Percentiles rank a stretch among this genome's conserved stretches.
These are phyloP conservation scores for Halictus quadricinctus DNA, from an alignment of 2,888 invertebrate species.

Conservation along the genomic window DNA sequence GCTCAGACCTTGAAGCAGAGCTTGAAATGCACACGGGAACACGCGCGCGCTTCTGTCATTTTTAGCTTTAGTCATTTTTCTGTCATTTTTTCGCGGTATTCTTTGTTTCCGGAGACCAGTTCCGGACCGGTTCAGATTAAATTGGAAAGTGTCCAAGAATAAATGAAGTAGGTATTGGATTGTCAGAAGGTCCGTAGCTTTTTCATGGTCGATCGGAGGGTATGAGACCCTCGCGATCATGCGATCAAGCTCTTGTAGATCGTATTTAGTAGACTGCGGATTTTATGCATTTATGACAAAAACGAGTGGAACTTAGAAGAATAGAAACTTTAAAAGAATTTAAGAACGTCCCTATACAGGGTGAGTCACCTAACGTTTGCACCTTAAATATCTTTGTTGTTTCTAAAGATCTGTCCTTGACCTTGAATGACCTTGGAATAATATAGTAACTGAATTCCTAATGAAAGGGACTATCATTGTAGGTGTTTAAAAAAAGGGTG, in stretches of 20 bases:
- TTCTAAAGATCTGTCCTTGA: no score
- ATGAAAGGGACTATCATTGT: no score
- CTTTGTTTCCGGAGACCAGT: neutral
- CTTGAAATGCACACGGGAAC: neutral
- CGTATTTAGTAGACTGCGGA: neutral
- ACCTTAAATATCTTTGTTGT: no score
- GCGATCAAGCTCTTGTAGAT: neutral
- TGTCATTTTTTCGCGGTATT: neutral
- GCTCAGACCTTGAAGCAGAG: slow-evolving; percentile 88
- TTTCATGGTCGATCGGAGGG: neutral
- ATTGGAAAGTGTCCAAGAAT: slow-evolving; percentile 7
- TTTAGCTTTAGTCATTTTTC: no score
- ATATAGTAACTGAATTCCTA: no score
- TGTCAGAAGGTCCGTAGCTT: neutral
- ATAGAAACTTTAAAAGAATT: neutral
- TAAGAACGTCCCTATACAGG: no score
- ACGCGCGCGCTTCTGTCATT: neutral
- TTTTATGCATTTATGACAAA: neutral
- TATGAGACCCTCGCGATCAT: neutral
- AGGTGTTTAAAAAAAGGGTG: no score
- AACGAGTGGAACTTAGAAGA: neutral
- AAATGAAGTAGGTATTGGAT: slow-evolving; percentile 2
- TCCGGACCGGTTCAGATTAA: neutral
- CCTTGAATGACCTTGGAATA: no score
- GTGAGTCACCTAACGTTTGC: no score